Evolutionary conservation across 30 jellyfish, hydroid and myxozoan genomes (phyloP), one percentile per base, ranked within the genome.

Genomic region (Aurelia aurita): DNA sequence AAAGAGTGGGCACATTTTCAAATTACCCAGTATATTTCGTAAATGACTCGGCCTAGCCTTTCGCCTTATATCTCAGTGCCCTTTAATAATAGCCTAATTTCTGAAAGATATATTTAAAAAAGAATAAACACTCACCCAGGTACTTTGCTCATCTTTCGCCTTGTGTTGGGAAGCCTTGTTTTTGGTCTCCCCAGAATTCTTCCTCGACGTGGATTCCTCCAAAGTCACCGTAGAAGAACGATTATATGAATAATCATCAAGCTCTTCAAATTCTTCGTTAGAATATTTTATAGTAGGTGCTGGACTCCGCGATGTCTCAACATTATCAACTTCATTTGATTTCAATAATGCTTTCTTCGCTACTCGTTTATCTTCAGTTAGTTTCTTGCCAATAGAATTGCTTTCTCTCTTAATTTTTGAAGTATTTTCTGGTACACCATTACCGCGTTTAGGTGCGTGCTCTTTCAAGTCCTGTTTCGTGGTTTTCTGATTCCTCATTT

Each of bases 191-290:
- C 16, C 58, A 16, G 35, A 28, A 29, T 29, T 66, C 23, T 28
- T 68, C 18, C 79, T 18, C n/a, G 88, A 10, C 29, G 51, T 35
- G 10, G 44, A 39, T 27, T 71, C 93, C 25, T 83, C 86, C 46
- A 83, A 53, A 15, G 83, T 83, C 51, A 83, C 81, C 59, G 93
- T 83, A n/a, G 93, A 83, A 1, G 93, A 54, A 15, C 93, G 86
- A 13, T 83, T 83, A 59, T 69, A 83, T 3, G 84, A 21, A 61
- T 34, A 44, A 49, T 69, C 59, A 16, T 34, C 91, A 44, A 20
- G 58, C 58, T 55, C 72, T 16, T 53, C 85, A 23, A 31, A 23
- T 11, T 57, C 87, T 22, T 59, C 58, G 29, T 16, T n/a, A 19
- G 67, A 14, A 39, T 39, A 39, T 15, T 39, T 39, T 6, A 39